Evolutionary conservation across 64 coral and sea anemone genomes (phyloP).

Genomic region (Dendrophyllia cribrosa): DNA sequence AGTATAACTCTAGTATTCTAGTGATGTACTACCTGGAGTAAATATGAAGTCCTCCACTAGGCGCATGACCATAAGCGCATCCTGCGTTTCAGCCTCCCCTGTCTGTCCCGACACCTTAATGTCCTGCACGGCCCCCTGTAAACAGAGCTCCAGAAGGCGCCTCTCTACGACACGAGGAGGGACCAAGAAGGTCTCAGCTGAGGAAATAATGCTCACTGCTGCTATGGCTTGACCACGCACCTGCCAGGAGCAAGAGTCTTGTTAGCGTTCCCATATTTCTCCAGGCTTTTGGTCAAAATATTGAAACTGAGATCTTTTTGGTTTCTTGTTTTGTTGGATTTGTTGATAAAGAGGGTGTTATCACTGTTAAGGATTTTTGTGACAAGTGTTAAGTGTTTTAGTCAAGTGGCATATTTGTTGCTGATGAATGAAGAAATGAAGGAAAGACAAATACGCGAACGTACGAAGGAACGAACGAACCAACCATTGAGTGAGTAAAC

Average conservation of each 20-base stretch:
- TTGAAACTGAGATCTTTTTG: not conserved
- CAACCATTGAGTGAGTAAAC: no score
- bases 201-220: conserved; percentile 87
- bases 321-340: no score
- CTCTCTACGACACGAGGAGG: conserved; percentile 89
- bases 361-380: no score
- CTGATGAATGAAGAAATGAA: not conserved
- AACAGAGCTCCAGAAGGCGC: conserved; percentile 85
- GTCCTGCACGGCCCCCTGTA: conserved; percentile 77
- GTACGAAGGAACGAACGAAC: no score
- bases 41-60: conserved; percentile 94
- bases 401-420: no score
- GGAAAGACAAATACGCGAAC: no score
- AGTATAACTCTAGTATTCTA: no score
- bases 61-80: conserved; percentile 91
- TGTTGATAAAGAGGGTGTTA: no score
- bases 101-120: conserved; percentile 94
- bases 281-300: not conserved
- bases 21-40: conserved; percentile 75
- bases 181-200: conserved; percentile 74
- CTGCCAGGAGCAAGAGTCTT: conserved; percentile 29
- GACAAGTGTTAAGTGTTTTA: no score
- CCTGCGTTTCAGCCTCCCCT: conserved; percentile 80
- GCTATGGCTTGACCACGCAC: conserved; percentile 94
- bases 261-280: not conserved